Evolutionary conservation across 2,888 invertebrate species (phyloP), one percentile per base, ranked within the genome.

Genomic region (Slavum lentiscoides): DNA sequence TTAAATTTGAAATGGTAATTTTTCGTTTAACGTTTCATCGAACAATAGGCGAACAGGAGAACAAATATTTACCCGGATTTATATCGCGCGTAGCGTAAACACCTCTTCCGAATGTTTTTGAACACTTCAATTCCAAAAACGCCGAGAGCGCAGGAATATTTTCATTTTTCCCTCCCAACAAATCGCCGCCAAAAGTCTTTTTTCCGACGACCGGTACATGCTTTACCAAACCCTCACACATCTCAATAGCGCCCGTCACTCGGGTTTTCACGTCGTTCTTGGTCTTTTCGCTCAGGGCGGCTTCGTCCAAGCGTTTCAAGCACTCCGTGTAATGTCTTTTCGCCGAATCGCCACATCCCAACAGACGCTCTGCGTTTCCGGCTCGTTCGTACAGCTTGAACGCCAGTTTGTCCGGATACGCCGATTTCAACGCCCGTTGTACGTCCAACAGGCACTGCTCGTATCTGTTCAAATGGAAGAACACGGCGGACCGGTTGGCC

Each of bases 11-110:
- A 30, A 30, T 30, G 4, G 30, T 30, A 30, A 30, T 30, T 30
- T 2, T 30, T 30, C 30, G 4, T 30, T 30, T 30, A 30, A 30
- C 30, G 1, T 30, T 2, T 30, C 30, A 30, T 30, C 8, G 7
- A 49, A 49, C 1, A 49, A 49, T 43, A 49, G 11, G 11, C 11
- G 1, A 13, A 49, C 13, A 49, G 2, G 13, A 13, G 1, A 49
- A 49, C 2, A 53, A 55, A 23, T 9, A 19, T 43, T 68, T 61
- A 77, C 76, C 76, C 5, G 76, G 76, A 5, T 69, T 59, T 8
- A 77, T 61, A 37, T 77, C 61, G 3, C 37, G 13, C 1, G 53
- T 37, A 15, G 76, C 69, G 30, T 37, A 77, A 37, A 77, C 68
- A 13, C 76, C 76, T 62, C 68, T 21, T 55, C 69, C 69, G 59